Percentiles rank a stretch among this genome's conserved stretches.
phyloP scores from a whole-genome alignment of 2,888 invertebrate genomes.

The Ecdyonurus torrentis region DNA sequence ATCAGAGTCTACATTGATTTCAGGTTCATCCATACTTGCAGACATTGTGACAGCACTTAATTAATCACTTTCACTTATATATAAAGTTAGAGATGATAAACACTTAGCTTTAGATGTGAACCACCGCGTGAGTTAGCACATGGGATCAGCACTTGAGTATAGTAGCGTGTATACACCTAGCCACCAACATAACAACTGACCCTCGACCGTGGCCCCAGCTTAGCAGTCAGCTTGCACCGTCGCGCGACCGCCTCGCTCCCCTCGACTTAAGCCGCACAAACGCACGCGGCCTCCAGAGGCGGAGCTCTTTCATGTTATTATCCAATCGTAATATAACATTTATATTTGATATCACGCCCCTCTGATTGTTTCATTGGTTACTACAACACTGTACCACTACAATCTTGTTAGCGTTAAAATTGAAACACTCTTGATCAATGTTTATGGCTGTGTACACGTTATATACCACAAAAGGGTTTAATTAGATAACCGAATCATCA shows the following conservation, averaged over 20 bases:
- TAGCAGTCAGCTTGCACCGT: no score
- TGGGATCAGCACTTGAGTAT: no score
- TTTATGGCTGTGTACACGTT: neutral
- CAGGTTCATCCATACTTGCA: conserved; percentile 17
- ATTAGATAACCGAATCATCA: conserved; percentile 4
- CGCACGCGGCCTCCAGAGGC: neutral
- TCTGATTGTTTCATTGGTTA: neutral
- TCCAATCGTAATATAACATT: neutral
- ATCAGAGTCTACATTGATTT: conserved; percentile 48
- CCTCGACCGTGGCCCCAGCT: neutral
- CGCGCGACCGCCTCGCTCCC: no score
- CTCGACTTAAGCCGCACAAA: neutral
- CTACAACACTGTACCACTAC: neutral
- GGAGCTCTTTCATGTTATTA: neutral
- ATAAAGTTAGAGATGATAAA: no score
- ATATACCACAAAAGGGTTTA: neutral
- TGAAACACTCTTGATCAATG: neutral
- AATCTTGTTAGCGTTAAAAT: neutral
- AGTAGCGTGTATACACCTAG: neutral
- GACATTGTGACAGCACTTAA: neutral
- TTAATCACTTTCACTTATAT: neutral
- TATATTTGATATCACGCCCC: neutral
- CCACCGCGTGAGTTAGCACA: no score
- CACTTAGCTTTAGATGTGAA: no score
- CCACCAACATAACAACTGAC: neutral